Conservation (phyloP, 2,113 vertebrate species). For the Nothocercus julius region DNA sequence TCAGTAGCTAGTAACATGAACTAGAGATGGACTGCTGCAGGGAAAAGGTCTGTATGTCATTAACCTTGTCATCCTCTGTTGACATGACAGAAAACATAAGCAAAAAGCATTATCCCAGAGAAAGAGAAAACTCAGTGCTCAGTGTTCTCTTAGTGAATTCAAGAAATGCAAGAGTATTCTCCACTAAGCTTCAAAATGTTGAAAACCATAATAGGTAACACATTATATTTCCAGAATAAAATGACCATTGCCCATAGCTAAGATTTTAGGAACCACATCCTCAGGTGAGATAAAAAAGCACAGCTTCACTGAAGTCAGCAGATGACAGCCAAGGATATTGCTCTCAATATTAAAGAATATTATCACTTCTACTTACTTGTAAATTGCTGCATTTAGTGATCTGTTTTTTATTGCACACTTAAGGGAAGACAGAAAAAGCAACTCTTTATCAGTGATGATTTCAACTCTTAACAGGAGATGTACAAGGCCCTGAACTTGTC, state of each 20-base stretch:
- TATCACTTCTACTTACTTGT: background rate
- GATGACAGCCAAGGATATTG: background rate
- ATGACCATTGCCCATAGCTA: background rate
- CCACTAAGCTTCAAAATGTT: background rate
- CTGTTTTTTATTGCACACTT: conserved; percentile 9
- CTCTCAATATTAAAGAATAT: conserved; percentile 20
- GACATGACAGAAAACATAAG: conserved; percentile 20
- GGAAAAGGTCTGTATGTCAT: conserved; percentile 16
- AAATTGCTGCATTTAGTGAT: background rate
- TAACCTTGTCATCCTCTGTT: conserved; percentile 20
- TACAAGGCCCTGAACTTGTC: conserved; percentile 16
- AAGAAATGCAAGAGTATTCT: background rate
- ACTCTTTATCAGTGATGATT: background rate
- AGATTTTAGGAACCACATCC: background rate
- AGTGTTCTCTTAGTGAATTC: conserved; percentile 28
- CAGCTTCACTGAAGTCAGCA: background rate
- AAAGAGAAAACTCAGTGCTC: background rate
- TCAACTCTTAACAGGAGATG: background rate
- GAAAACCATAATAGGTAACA: background rate
- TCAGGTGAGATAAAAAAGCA: background rate
- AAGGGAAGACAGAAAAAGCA: conserved; percentile 20
- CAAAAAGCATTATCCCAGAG: background rate
- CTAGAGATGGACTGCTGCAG: conserved; percentile 1
- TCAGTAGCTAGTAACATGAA: background rate
- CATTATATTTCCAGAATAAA: background rate